Evolutionary conservation across 53 echinoderm and acorn worm genomes (phyloP).

Genomic region (Arbacia lixula): DNA sequence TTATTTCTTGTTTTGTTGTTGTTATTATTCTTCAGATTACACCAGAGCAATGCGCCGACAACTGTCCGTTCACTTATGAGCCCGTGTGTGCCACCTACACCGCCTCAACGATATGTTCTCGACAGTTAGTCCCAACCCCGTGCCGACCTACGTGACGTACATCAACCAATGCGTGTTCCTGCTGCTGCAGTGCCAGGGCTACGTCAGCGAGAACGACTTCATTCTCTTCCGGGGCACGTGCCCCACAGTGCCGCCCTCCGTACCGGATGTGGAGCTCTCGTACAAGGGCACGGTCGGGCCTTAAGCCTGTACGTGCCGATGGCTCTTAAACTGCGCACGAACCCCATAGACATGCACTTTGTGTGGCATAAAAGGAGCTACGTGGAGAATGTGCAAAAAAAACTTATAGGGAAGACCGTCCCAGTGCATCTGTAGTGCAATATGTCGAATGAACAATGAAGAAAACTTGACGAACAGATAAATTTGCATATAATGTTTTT

Average conservation of each 20-base stretch:
- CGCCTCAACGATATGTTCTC: constrained; percentile 23
- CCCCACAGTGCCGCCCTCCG: background rate
- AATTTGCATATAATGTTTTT: too few species aligned
- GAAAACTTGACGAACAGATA: too few species aligned
- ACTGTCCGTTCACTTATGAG: constrained; percentile 3
- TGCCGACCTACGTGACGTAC: constrained; percentile 18
- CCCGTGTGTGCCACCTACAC: constrained; percentile 45
- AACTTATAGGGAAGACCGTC: too few species aligned
- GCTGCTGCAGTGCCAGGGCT: constrained; percentile 39
- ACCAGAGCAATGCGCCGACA: background rate
- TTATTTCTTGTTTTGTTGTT: background rate
- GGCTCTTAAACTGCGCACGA: too few species aligned
- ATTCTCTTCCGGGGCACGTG: constrained; percentile 24
- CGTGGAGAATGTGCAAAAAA: too few species aligned
- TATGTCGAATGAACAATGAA: too few species aligned
- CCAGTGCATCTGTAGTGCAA: too few species aligned
- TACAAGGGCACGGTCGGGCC: constrained; percentile 7
- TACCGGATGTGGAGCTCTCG: constrained; percentile 8
- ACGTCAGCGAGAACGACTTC: constrained; percentile 33
- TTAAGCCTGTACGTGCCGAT: too few species aligned
- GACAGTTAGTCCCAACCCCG: background rate
- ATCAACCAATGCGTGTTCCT: constrained; percentile 46
- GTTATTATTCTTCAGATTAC: background rate
- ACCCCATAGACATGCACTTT: too few species aligned
- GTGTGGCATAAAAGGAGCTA: too few species aligned